phyloP scores from a whole-genome alignment of 1,140 invertebrate genomes.

The Scaptomyza pallida region DNA sequence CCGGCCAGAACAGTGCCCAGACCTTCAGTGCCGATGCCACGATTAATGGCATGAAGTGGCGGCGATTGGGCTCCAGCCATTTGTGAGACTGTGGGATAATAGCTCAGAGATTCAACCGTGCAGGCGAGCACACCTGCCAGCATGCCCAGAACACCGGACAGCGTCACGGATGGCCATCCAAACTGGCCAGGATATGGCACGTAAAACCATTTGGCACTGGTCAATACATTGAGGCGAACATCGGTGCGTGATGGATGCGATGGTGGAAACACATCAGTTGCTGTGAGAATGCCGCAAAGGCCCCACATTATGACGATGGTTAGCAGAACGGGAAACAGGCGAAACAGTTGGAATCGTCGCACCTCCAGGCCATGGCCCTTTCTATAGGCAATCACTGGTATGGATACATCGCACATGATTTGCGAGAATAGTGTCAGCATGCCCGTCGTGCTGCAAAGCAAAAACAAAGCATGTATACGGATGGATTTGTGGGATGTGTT shows the following conservation, averaged over 20 bases:
- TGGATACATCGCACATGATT: slow-evolving; percentile 88
- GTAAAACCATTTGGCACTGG: slow-evolving; percentile 91
- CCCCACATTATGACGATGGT: slow-evolving; percentile 93
- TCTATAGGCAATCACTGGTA: slow-evolving; percentile 87
- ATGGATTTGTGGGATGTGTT: background rate
- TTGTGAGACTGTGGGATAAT: slow-evolving; percentile 94
- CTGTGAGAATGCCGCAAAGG: slow-evolving; percentile 90
- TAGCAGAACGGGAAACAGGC: slow-evolving; percentile 92
- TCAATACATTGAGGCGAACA: slow-evolving; percentile 89
- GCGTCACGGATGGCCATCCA: slow-evolving; percentile 90
- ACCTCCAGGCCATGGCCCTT: slow-evolving; percentile 86
- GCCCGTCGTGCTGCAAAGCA: slow-evolving; percentile 90
- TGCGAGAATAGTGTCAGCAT: slow-evolving; percentile 93
- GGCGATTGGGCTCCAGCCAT: slow-evolving; percentile 92
- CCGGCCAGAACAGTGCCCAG: slow-evolving; percentile 92
- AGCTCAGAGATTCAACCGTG: slow-evolving; percentile 94
- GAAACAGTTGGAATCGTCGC: slow-evolving; percentile 90
- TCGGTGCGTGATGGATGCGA: slow-evolving; percentile 92
- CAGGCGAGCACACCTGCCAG: slow-evolving; percentile 93
- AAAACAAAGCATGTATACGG: background rate
- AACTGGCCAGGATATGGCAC: slow-evolving; percentile 95
- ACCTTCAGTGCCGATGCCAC: slow-evolving; percentile 93
- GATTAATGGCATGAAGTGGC: slow-evolving; percentile 93
- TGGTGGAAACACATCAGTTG: slow-evolving; percentile 87
- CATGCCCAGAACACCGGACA: slow-evolving; percentile 90